Evolutionary conservation across 1,140 invertebrate genomes (phyloP), one percentile per base, ranked within the genome.

Genomic region (Drosophila bocki): DNA sequence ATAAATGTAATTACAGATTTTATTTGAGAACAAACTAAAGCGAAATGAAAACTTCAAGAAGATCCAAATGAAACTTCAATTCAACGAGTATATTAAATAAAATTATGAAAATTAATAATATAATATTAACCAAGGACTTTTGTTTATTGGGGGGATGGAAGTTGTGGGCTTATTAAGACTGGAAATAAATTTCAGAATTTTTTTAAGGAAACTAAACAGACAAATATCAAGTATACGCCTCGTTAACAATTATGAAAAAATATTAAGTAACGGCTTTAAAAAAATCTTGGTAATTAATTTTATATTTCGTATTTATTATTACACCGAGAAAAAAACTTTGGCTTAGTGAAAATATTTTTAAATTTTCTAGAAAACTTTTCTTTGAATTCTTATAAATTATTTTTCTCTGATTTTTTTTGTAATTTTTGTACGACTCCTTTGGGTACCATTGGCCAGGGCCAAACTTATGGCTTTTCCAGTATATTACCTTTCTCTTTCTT

Each of bases 81-180:
- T 87, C 74, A 87, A 82, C 57, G 68, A 87, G 69, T 87, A 87
- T 79, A 87, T 87, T 82, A 87, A 87, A 88, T 88, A 87, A 83
- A 87, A 86, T 82, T 74, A 86, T 83, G 71, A 88, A 56, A 83
- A 87, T 82, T 86, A 71, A 60, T 47, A 62, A 62, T 45, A 57
- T 50, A 47, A 45, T 15, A 42, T 19, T 26, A n/a, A 15, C 13
- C 3, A 29, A 7, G 7, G 13, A 19, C 26, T 58, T 15, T 17
- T 69, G 1, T 2, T 51, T 39, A 11, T 42, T 15, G 12, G 13
- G 15, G 13, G 8, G n/a, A 9, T 51, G 7, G 32, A 33, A 33
- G 0, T 9, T 33, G 32, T 33, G 1, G 32, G 32, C 8, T 33
- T 29, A 29, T 26, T 26, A 4, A 26, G 26, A 29, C 26, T 6